phyloP scores from a whole-genome alignment of 2,113 vertebrate species.

The Pygoscelis adeliae region DNA sequence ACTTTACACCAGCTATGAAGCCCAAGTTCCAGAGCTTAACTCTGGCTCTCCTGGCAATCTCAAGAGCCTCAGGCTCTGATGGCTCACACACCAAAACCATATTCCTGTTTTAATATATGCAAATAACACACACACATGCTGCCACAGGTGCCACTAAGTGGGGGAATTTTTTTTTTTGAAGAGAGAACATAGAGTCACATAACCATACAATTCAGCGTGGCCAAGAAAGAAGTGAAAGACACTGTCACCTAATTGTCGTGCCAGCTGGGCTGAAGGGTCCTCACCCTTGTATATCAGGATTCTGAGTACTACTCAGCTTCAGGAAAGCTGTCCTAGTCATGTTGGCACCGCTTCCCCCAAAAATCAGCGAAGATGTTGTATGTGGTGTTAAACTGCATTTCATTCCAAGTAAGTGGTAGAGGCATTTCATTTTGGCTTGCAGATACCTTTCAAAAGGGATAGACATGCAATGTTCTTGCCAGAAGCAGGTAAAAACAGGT shows the following conservation, averaged over 20 bases:
- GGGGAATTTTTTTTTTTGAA: background rate
- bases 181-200: background rate
- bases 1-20: background rate
- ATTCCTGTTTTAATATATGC: background rate
- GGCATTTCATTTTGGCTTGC: background rate
- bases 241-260: accelerated
- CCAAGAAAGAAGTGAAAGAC: background rate
- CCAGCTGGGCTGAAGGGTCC: background rate
- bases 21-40: background rate
- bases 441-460: background rate
- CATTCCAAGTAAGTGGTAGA: background rate
- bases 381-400: background rate
- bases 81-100: background rate
- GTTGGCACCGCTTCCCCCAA: background rate
- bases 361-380: background rate
- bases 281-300: background rate
- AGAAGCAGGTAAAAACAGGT: background rate
- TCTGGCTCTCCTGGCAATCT: background rate
- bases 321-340: background rate
- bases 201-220: background rate
- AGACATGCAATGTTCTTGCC: background rate
- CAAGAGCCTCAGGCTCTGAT: background rate
- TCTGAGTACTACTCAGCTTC: background rate
- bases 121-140: background rate
- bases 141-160: background rate